Percentiles rank a stretch among this genome's conserved stretches.
Evolutionary conservation across 2,797 vertebrate genomes (phyloP).

Genomic region (Protosalanx chinensis): DNA sequence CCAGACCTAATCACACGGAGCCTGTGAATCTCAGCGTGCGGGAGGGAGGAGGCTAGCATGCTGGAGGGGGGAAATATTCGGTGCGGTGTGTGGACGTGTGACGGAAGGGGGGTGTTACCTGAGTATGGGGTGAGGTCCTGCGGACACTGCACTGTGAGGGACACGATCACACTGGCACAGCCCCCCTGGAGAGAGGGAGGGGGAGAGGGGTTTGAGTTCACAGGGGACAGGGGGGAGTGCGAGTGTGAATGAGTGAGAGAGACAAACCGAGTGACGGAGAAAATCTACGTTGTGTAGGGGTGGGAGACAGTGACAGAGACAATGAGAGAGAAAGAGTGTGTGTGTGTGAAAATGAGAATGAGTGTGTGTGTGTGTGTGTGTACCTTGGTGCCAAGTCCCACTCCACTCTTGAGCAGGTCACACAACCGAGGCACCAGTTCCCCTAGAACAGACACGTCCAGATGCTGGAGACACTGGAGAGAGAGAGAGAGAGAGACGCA

Average conservation of each 20-base stretch:
- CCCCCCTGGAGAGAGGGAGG: conserved; percentile 78
- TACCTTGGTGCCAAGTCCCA: conserved; percentile 96
- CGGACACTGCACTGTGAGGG: conserved; percentile 93
- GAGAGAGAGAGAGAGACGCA: conserved; percentile 6
- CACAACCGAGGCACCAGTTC: conserved; percentile 91
- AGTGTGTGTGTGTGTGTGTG: background rate
- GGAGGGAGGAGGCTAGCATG: too few relatives aligned
- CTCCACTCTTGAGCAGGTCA: conserved; percentile 91
- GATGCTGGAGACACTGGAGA: conserved; percentile 90
- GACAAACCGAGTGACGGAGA: conserved; percentile 1
- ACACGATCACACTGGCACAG: conserved; percentile 95
- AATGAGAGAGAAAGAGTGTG: conserved; percentile 29
- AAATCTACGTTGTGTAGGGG: conserved; percentile 9
- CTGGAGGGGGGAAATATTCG: too few relatives aligned
- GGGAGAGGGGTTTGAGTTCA: background rate
- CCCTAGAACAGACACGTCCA: conserved; percentile 88
- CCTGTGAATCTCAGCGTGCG: too few relatives aligned
- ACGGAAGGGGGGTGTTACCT: conserved; percentile 65
- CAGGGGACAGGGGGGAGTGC: background rate
- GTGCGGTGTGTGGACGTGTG: background rate
- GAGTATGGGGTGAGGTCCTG: conserved; percentile 93
- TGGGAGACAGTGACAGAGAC: background rate
- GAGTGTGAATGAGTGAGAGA: background rate
- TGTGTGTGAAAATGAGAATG: background rate
- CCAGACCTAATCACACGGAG: too few relatives aligned